phyloP scores from a whole-genome alignment of 2,113 vertebrate genomes.

The Zingel zingel region DNA sequence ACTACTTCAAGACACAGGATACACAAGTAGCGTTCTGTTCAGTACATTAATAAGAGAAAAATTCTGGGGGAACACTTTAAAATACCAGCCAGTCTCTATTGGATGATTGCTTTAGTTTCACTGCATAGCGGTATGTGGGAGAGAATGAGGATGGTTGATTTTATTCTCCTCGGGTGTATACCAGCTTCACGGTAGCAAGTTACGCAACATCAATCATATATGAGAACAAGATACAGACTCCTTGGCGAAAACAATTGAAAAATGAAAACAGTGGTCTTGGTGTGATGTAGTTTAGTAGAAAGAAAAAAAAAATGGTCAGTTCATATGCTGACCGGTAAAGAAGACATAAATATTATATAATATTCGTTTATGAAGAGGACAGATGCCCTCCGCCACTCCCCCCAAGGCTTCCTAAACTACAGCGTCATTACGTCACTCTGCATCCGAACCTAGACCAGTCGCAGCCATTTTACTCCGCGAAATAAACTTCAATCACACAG shows the following conservation, averaged over 20 bases:
- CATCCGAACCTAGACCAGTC: slow-evolving; percentile 73
- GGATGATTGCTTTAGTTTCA: background rate
- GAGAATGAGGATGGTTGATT: background rate
- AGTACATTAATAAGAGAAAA: background rate
- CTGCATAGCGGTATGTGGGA: background rate
- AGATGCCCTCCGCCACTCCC: slow-evolving; percentile 5
- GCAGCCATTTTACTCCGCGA: slow-evolving; percentile 87
- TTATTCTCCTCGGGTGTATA: background rate
- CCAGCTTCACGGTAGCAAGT: background rate
- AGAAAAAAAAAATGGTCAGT: background rate
- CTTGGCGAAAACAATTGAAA: accelerated
- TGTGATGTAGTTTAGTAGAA: background rate
- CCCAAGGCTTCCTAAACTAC: slow-evolving; percentile 16
- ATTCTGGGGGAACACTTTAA: background rate
- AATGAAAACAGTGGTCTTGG: too few species aligned
- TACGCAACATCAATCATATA: slow-evolving; percentile 9
- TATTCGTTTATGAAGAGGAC: background rate
- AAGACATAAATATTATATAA: background rate
- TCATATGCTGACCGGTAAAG: background rate
- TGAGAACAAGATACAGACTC: background rate
- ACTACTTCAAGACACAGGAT: background rate
- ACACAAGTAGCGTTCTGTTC: background rate
- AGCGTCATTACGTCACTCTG: slow-evolving; percentile 81
- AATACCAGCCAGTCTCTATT: too few species aligned
- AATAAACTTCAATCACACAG: slow-evolving; percentile 82